Percentiles rank a stretch among this genome's conserved stretches.
Conservation (phyloP, 1,140 invertebrate species). For the Pararge aegeria region DNA sequence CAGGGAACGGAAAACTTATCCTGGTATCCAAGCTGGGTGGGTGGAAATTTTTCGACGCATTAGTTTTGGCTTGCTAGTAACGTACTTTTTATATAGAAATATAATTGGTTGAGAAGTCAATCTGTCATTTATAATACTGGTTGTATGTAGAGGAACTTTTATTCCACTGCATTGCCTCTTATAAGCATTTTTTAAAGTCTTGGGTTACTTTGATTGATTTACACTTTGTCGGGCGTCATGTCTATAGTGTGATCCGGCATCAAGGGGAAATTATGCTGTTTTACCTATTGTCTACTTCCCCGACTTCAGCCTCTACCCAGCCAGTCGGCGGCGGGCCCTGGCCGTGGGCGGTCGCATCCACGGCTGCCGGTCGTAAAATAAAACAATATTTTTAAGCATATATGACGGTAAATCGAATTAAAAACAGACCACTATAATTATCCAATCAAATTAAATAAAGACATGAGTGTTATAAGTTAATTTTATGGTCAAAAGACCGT, state of each 20-base stretch:
- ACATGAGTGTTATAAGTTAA: neutral
- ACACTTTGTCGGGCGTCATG: neutral
- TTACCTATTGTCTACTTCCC: conserved; percentile 3
- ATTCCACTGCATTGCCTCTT: no score
- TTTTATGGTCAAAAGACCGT: neutral
- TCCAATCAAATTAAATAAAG: neutral
- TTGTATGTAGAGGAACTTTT: no score
- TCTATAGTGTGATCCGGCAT: neutral
- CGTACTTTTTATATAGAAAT: no score
- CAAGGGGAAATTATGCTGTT: neutral
- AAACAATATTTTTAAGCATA: neutral
- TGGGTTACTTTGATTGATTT: neutral
- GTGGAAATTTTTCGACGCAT: no score
- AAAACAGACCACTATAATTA: neutral
- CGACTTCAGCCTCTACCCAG: conserved; percentile 12
- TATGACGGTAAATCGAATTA: neutral
- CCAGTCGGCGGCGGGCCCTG: conserved; percentile 49
- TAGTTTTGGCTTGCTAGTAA: no score
- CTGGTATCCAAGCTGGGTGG: no score
- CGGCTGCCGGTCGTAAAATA: neutral
- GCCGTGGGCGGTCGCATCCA: conserved; percentile 38
- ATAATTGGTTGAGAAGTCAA: no score
- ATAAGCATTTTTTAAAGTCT: no score
- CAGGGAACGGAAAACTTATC: no score
- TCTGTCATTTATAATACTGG: no score